Evolutionary conservation across 2,113 vertebrate species (phyloP).

Genomic region (Passer montanus): DNA sequence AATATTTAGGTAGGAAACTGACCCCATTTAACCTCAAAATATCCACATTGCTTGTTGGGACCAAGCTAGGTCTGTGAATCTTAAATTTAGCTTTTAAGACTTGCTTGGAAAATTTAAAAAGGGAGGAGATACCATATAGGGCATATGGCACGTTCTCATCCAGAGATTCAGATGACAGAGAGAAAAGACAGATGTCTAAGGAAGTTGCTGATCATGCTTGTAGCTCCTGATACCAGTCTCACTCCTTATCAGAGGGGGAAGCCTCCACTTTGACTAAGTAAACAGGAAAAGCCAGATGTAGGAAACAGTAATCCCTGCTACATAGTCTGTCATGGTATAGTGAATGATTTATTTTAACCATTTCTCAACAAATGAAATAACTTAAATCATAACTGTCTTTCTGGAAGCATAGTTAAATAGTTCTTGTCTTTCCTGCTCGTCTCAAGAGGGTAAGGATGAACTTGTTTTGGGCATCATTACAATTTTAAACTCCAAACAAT

Average conservation of each 20-base stretch:
- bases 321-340: not conserved
- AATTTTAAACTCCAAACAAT: not conserved
- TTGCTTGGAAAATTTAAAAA: not conserved
- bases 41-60: not conserved
- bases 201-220: not conserved
- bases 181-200: not conserved
- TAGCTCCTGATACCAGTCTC: not conserved
- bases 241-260: not conserved
- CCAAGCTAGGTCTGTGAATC: not conserved
- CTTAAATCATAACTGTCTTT: not conserved
- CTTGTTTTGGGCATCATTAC: not conserved
- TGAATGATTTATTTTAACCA: not conserved
- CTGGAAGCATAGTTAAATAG: not conserved
- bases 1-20: not conserved
- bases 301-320: not conserved
- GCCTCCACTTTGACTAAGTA: not conserved
- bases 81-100: not conserved
- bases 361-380: not conserved
- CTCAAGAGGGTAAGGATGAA: not conserved
- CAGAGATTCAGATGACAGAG: not conserved
- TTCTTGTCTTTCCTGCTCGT: not conserved
- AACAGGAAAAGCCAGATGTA: not conserved
- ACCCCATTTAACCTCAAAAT: not conserved
- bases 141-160: not conserved
- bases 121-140: not conserved